Base-by-base conservation (phyloP, 2,113 vertebrate genomes). In the Cinclus cinclus region DNA sequence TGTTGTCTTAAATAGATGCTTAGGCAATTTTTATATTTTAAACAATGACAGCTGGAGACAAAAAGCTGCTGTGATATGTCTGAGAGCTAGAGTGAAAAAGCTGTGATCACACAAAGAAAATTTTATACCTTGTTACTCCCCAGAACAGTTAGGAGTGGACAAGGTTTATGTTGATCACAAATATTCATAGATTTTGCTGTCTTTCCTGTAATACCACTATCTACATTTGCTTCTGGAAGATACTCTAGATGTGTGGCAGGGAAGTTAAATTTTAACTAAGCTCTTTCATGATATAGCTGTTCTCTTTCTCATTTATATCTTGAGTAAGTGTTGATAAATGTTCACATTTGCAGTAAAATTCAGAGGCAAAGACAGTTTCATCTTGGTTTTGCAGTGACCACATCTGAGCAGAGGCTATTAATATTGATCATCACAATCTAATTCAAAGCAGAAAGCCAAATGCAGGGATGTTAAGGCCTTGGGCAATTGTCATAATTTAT, bases 301-400 rank as follows among this genome's bases (percentile, higher is more conserved):
- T 96, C 81, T 56, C 47, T 70, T 94, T 77, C 83, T 86, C 71
- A 88, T 88, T 96, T 96, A 75, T 74, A 28, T 74, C 84, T 74
- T 47, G 33, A 80, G 13, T 87, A 86, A 73, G 31, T 77, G 64
- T 91, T 94, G 91, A 94, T 94, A 85, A 80, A 95, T 92, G 78
- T 60, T 95, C 90, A 74, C 33, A 86, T 95, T 81, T 96, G 76
- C 64, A 92, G 60, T 94, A 86, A 96, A 96, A 94, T 78, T 88
- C 60, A 75, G 55, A 86, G 24, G 68, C 20, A 74, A 88, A 90
- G 55, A 67, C 18, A 59, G 28, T 77, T 95, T 93, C 73, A 59
- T 94, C 82, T 86, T 81, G 52, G 64, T 74, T 90, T 93, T 94
- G 13, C 75, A 60, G 44, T 94, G 94, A 81, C 90, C 52, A 13